Conservation (phyloP, 2,797 vertebrate species). For the Cossypha niveicapilla region DNA sequence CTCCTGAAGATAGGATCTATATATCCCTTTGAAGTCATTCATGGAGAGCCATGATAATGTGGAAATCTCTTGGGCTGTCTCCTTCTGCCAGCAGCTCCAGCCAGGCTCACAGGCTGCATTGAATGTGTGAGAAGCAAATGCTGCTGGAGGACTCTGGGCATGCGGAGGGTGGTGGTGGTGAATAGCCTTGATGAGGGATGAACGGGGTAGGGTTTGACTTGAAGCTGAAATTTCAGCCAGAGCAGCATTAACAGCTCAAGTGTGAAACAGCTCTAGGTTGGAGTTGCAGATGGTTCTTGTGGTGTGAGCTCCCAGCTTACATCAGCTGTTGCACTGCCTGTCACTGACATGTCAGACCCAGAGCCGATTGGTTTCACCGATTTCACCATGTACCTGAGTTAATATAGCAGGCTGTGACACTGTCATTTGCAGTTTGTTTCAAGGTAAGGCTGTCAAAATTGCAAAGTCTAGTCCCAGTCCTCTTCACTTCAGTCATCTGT, state of each 20-base stretch:
- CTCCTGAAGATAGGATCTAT: conserved; percentile 14
- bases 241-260: not conserved
- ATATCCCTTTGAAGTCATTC: conserved; percentile 4
- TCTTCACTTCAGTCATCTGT: not conserved
- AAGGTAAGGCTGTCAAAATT: not conserved
- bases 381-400: not conserved
- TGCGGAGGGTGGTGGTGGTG: not conserved
- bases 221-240: not conserved
- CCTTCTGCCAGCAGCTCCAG: not conserved
- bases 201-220: not conserved
- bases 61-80: not conserved
- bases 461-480: not conserved
- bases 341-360: not conserved
- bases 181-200: not conserved
- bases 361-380: not conserved
- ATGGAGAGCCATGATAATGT: not conserved
- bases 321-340: not conserved
- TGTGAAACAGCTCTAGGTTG: not conserved
- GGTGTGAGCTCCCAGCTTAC: not conserved
- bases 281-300: not conserved
- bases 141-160: not conserved
- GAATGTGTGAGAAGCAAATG: not conserved
- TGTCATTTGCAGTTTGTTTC: not conserved
- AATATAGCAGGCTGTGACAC: rapidly evolving
- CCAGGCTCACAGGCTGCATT: not conserved